These are phyloP conservation scores for Chaenocephalus aceratus DNA, from an alignment of 2,113 vertebrate species.

Conservation along the genomic window DNA sequence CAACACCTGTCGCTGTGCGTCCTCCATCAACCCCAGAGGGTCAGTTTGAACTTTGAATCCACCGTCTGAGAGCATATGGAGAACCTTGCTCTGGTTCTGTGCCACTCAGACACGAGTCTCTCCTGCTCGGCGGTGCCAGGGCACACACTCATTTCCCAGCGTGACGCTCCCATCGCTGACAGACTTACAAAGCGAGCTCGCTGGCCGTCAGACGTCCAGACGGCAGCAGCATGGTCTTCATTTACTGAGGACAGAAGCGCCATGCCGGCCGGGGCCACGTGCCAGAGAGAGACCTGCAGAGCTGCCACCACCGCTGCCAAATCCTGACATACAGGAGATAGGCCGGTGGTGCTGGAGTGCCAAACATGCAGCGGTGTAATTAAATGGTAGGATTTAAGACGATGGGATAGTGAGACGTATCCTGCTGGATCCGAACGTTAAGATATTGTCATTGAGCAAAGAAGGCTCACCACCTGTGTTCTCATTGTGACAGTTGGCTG, in stretches of 20 bases:
- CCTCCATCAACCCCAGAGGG: conserved; percentile 1
- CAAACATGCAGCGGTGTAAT: conserved; percentile 54
- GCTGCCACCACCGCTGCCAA: conserved; percentile 42
- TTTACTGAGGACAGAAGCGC: conserved; percentile 50
- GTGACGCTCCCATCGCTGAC: conserved; percentile 24
- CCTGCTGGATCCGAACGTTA: conserved; percentile 38
- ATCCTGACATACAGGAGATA: conserved; percentile 64
- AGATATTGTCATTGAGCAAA: conserved; percentile 21
- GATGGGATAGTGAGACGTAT: conserved; percentile 37
- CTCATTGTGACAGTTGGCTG: conserved; percentile 38
- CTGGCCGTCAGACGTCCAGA: conserved; percentile 39
- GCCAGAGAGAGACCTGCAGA: conserved; percentile 55
- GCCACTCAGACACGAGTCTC: conserved; percentile 37
- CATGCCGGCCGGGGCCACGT: conserved; percentile 38
- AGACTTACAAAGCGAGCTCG: conserved; percentile 43
- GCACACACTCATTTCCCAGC: conserved; percentile 39
- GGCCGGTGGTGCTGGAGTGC: background rate
- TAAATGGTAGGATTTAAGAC: conserved; percentile 50
- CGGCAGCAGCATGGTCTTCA: conserved; percentile 49
- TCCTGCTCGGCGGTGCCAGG: conserved; percentile 19
- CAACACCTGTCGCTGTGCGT: conserved; percentile 6
- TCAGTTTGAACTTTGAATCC: conserved; percentile 29
- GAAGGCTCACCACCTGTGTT: conserved; percentile 42
- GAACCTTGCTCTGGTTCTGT: background rate
- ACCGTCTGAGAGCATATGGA: conserved; percentile 37